Conservation (phyloP, 2,797 vertebrate species). For the Mionectes olivaceus region DNA sequence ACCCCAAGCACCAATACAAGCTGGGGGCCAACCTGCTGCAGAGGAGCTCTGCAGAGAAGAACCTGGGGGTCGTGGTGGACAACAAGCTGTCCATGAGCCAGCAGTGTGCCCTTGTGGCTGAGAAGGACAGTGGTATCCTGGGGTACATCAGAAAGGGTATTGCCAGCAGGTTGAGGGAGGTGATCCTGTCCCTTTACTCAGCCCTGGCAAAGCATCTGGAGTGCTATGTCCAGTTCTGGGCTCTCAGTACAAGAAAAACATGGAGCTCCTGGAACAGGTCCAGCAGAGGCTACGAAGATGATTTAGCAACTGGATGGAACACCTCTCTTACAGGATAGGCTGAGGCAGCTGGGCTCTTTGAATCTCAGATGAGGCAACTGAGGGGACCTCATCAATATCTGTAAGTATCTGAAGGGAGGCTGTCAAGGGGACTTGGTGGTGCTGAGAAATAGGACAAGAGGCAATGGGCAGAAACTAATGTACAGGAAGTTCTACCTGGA, state of each 20-base stretch:
- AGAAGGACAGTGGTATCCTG: not conserved
- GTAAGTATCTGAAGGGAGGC: not conserved
- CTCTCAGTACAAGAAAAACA: not conserved
- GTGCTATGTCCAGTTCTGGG: not conserved
- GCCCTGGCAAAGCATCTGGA: not conserved
- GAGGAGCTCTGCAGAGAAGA: not conserved
- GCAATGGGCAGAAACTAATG: not conserved
- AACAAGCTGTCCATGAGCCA: not conserved
- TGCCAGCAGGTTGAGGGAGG: fast-evolving
- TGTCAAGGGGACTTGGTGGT: not conserved
- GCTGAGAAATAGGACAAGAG: not conserved
- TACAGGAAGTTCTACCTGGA: not conserved
- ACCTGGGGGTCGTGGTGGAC: not conserved
- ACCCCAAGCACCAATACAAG: not conserved
- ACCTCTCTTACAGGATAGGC: not conserved
- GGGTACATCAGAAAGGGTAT: not conserved
- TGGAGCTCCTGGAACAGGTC: not conserved
- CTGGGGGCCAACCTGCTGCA: not conserved
- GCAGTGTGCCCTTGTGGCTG: not conserved
- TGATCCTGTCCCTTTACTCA: not conserved
- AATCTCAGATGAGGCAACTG: not conserved
- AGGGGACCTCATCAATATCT: not conserved
- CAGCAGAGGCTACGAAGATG: not conserved
- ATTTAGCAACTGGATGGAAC: not conserved
- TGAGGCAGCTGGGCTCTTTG: not conserved